Conservation (phyloP, 2,113 vertebrate species). For the Charadrius vociferus region DNA sequence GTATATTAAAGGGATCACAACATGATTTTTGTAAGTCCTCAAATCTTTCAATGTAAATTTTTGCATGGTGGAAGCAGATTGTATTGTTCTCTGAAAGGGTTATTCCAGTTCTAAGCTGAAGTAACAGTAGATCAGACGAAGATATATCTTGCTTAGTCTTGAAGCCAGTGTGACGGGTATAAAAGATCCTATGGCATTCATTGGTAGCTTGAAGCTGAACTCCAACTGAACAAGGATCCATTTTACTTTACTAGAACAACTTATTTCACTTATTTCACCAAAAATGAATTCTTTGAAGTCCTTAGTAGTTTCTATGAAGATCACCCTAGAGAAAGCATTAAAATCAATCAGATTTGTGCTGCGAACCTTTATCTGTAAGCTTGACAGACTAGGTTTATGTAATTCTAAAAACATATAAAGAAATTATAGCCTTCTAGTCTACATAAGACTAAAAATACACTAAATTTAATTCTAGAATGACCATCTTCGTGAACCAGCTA, state of each 20-base stretch:
- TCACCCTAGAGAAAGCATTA: conserved; percentile 65
- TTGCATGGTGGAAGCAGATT: conserved; percentile 81
- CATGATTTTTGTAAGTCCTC: conserved; percentile 81
- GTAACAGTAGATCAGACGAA: conserved; percentile 76
- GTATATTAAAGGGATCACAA: conserved; percentile 81
- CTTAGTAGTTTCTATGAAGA: conserved; percentile 17
- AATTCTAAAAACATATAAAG: background rate
- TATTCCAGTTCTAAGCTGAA: conserved; percentile 81
- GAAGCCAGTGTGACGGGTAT: conserved; percentile 77
- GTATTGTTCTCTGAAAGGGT: conserved; percentile 76
- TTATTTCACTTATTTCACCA: conserved; percentile 2
- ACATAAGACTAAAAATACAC: background rate
- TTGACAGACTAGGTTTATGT: background rate
- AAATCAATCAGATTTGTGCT: conserved; percentile 47
- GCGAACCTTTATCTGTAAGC: conserved; percentile 16
- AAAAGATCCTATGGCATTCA: conserved; percentile 79
- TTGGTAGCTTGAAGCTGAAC: conserved; percentile 75
- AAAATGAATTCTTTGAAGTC: conserved; percentile 6
- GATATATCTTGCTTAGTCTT: conserved; percentile 76
- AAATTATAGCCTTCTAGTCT: background rate
- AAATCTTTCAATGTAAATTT: conserved; percentile 80
- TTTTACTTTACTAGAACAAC: conserved; percentile 37
- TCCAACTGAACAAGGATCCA: conserved; percentile 82
- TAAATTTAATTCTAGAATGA: background rate
- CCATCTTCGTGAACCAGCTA: background rate